Base-by-base conservation (phyloP, 1,140 invertebrate species). In the Diuraphis noxia region DNA sequence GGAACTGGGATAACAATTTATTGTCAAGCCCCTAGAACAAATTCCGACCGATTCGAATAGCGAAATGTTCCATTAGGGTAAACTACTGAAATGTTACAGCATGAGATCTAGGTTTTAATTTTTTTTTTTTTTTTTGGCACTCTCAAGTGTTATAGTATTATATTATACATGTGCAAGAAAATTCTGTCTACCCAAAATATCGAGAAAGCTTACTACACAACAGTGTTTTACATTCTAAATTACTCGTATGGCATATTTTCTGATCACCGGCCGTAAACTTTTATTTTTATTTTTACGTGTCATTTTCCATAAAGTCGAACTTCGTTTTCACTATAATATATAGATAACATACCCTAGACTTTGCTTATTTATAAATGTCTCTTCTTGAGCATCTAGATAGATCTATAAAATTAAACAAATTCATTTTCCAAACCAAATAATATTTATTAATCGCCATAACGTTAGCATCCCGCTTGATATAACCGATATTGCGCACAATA, bases 91-190 rank as follows among this genome's bases (percentile, higher is more conserved):
- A 84, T 30, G 30, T 81, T 81, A 81, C 13, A 5, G 25, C 13
- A 43, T 25, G 3, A 25, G 17, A 84, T 30, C 21, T 25, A 10
- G 30, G 5, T 84, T 84, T 63, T 63, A 63, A 63, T 79, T 36
- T 38, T 79, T 79, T 79, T 79, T 79, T 77, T 77, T 40, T 84
- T 85, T 46, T 85, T 85, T 85, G 84, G 84, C 84, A 85, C 84
- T 30, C 25, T 49, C 7, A 30, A 85, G n/a, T 85, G n/a, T 46
- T 85, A 4, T 10, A 56, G 52, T 30, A 49, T 0, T 56, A 30
- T 30, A 30, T 13, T 63, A n/a, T 63, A n/a, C 25, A 63, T 63
- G 56, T 63, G 56, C 13, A 34, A 19, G n/a, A 49, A 85, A 49
- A 85, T 85, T 85, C n/a, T 85, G 84, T 85, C 25, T 10, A 23